Evolutionary conservation across 1,140 invertebrate species (phyloP), one percentile per base, ranked within the genome.

Genomic region (Drosophila lini): DNA sequence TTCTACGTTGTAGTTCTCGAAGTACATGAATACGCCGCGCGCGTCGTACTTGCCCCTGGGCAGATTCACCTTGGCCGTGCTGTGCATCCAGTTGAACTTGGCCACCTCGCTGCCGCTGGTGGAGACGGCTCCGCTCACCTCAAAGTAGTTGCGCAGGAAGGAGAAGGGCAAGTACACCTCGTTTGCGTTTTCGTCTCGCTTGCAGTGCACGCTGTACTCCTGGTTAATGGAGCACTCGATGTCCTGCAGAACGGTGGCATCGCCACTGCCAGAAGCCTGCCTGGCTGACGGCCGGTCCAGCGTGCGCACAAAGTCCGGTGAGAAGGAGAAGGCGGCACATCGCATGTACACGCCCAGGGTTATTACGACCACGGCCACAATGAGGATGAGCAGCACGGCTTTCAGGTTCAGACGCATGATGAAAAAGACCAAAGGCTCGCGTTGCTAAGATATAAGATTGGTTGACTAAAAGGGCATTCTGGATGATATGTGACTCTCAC

Each of bases 1-100:
- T 93, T 99, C 98, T 0, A 99, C 98, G 93, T 99, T 99, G 92
- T 99, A 99, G 92, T 98, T 98, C 90, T 98, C 97, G 93, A 99
- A 99, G 74, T 98, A 98, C 93, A 98, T 97, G 92, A 98, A 99
- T 0, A 97, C 95, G 13, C 97, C 97, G 15, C 94, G 94, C 0
- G 98, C 95, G 85, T 98, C 96, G 92, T 99, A 99, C 79, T 96
- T 97, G 19, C 95, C 95, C 85, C 96, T 97, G 1, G 97, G 97
- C 81, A 96, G 95, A 85, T 98, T 98, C 1, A 98, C 95, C 93
- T 97, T 98, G 10, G 97, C 97, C 91, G 98, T 98, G 91, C 97
- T 98, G 92, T 99, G 98, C 25, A 97, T 96, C 97, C 98, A 99
- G 89, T 98, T 96, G 91, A 99, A 99, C 74, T 95, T 94, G 80